Conservation (phyloP, 2,888 invertebrate genomes). For the Pterostichus niger region DNA sequence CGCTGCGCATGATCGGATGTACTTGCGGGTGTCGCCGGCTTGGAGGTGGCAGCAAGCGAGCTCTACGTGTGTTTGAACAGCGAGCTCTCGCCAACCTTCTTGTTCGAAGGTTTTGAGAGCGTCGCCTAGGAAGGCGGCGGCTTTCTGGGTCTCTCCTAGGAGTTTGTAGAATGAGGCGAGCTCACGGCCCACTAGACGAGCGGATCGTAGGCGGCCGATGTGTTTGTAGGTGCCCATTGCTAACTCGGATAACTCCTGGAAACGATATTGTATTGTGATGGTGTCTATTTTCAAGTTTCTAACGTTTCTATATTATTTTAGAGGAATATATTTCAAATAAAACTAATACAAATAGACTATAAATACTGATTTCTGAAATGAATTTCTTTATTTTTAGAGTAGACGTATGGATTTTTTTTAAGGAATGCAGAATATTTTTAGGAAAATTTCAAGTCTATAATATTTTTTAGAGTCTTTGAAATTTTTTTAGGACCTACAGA, state of each 20-base stretch:
- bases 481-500: too few relatives aligned
- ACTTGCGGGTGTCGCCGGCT: conserved; percentile 88
- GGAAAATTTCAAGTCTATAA: too few relatives aligned
- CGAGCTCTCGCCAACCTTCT: conserved; percentile 92
- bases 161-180: conserved; percentile 94
- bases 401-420: too few relatives aligned
- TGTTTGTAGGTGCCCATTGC: conserved; percentile 98
- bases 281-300: too few relatives aligned
- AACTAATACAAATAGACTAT: too few relatives aligned
- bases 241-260: conserved; percentile 91
- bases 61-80: conserved; percentile 90
- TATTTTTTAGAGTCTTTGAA: too few relatives aligned
- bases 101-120: conserved; percentile 91
- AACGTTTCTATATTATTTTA: too few relatives aligned
- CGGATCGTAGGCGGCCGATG: conserved; percentile 88
- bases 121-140: conserved; percentile 93
- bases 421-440: too few relatives aligned
- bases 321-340: too few relatives aligned
- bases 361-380: too few relatives aligned
- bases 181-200: conserved; percentile 92
- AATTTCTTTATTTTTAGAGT: too few relatives aligned
- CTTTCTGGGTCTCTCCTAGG: conserved; percentile 91
- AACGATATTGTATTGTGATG: too few relatives aligned
- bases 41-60: conserved; percentile 91
- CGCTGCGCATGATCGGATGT: conserved; percentile 81